phyloP scores from a whole-genome alignment of 1,140 invertebrate species.

The Panagrolaimus sp. region DNA sequence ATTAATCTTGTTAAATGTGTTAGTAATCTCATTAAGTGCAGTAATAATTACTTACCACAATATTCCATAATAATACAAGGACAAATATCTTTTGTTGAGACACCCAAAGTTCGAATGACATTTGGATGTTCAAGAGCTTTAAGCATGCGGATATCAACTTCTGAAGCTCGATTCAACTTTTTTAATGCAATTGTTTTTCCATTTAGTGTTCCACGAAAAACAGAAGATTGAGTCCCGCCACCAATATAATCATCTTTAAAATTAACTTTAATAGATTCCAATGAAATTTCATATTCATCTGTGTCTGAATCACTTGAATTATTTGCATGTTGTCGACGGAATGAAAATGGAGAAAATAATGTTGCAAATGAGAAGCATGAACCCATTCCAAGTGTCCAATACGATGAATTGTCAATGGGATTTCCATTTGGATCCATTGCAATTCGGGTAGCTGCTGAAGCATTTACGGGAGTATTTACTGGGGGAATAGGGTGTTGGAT shows the following conservation, averaged over 20 bases:
- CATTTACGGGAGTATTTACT: constrained; percentile 7
- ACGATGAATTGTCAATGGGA: background rate
- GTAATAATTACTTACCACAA: constrained; percentile 62
- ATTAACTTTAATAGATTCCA: constrained; percentile 70
- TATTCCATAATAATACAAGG: constrained; percentile 43
- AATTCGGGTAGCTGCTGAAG: background rate
- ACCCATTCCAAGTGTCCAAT: background rate
- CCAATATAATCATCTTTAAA: constrained; percentile 46
- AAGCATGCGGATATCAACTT: constrained; percentile 88
- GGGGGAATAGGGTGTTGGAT: background rate
- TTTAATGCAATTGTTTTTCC: constrained; percentile 65
- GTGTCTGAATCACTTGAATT: background rate
- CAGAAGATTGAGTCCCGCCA: constrained; percentile 60
- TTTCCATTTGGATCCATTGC: background rate
- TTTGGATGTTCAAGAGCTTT: constrained; percentile 90
- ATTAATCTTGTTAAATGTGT: no score
- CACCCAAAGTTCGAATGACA: constrained; percentile 75
- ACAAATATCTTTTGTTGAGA: constrained; percentile 47
- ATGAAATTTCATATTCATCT: constrained; percentile 70
- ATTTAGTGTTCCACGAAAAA: constrained; percentile 75
- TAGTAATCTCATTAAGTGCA: background rate
- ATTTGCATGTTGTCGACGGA: background rate
- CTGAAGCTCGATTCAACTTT: constrained; percentile 80
- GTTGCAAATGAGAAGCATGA: background rate
- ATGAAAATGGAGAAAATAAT: background rate